These are phyloP conservation scores for Crambe crambe DNA, from an alignment of 37 sponge, comb jelly and placozoan genomes.

Conservation along the genomic window DNA sequence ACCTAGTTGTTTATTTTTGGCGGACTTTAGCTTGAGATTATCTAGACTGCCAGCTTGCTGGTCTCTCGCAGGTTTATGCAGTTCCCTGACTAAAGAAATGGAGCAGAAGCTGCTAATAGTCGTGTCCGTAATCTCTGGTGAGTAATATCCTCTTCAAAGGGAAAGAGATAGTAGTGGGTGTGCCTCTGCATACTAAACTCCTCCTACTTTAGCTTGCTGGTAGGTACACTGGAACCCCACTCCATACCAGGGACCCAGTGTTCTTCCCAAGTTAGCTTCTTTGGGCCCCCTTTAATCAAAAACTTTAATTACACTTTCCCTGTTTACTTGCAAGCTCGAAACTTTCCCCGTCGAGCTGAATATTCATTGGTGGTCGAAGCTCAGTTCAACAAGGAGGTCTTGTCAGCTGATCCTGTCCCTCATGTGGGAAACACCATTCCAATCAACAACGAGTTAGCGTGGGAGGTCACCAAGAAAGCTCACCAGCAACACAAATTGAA, in stretches of 20 bases:
- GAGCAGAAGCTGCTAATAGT: conserved; percentile 18
- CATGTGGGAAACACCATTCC: conserved; percentile 1
- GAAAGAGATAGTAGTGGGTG: too few species aligned
- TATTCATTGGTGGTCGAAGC: conserved; percentile 73
- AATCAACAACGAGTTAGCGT: conserved; percentile 80
- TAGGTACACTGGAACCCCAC: too few species aligned
- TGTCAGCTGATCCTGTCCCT: conserved; percentile 72
- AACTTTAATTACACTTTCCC: too few species aligned
- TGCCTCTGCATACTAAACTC: not conserved
- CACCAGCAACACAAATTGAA: conserved; percentile 92
- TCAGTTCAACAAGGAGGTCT: conserved; percentile 63
- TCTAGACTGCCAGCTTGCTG: too few species aligned
- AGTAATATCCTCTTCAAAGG: too few species aligned
- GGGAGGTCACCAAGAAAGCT: conserved; percentile 79
- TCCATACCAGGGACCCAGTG: too few species aligned
- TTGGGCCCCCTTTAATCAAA: too few species aligned
- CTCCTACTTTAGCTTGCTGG: not conserved
- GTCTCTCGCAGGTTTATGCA: too few species aligned
- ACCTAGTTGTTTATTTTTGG: too few species aligned
- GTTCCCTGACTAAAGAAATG: too few species aligned
- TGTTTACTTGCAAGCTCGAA: conserved; percentile 39
- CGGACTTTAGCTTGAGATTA: not conserved
- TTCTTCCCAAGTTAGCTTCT: too few species aligned
- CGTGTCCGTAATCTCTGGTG: conserved; percentile 17
- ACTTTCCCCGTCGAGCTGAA: conserved; percentile 71